Base-by-base conservation (phyloP, 1,140 invertebrate species). In the Bombus ignitus region DNA sequence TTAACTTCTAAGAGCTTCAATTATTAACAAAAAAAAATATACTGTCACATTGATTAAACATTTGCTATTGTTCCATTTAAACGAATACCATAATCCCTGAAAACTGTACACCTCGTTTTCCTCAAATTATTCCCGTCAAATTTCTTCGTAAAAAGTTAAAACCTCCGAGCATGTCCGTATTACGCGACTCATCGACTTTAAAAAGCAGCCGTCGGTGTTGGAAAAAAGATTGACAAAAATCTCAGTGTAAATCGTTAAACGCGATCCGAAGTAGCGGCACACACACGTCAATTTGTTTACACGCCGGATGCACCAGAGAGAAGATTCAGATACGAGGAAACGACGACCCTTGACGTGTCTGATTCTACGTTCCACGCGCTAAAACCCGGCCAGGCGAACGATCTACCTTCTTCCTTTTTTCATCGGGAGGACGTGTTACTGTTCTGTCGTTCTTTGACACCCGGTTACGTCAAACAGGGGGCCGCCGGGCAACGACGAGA, bases 361-460 rank as follows among this genome's bases (percentile, higher is more conserved):
- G 88, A 90, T 89, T 90, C 77, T 59, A 75, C 83, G 80, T 87
- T 86, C 87, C 74, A 73, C 81, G 79, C 75, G 81, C 72, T 79
- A 81, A 88, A 91, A 75, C 28, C 59, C 66, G 42, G 35, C 68
- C 71, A 62, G 71, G 66, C 83, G 72, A 87, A 78, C 83, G 88
- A 87, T 90, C 78, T 77, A 65, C 82, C 87, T 83, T 84, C 83
- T 65, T 73, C 39, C 44, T 75, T 59, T 62, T 87, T 81, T 73
- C 74, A 84, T 81, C 66, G 79, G 39, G 37, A 39, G 32, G 68
- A 57, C 83, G 78, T 57, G 85, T 82, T 81, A 81, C 85, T 82
- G 73, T 83, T 83, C 85, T 71, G 85, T 89, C 86, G 83, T 89
- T 88, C 89, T 87, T 88, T 81, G 86, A 88, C 82, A 78, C 71